Base-by-base conservation (phyloP, 2,797 vertebrate species). In the Parotocinclus haroldoi region DNA sequence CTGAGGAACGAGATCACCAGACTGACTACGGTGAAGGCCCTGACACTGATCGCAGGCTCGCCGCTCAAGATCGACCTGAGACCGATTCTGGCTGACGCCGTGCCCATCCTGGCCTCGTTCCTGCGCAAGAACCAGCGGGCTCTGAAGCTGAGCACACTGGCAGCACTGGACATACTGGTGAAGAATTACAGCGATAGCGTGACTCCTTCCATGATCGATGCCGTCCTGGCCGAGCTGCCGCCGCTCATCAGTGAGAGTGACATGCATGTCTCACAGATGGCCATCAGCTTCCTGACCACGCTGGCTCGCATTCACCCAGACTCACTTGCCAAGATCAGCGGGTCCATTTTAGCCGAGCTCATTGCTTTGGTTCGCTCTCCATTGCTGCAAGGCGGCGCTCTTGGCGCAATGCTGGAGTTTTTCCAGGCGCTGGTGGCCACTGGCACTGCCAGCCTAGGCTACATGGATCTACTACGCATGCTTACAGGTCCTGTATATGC, bases 221-320 rank as follows among this genome's bases (percentile, higher is more conserved):
- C 96, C 3, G 97, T 99, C 58, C 84, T 99, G 68, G 94, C 95
- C 17, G 97, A 99, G 86, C 93, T 99, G 73, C 96, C 97, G 0
- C 94, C 96, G 18, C 94, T 99, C 53, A 98, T 99, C 85, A 98
- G 94, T 0, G 97, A 99, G 85, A 96, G 95, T 52, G 97, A 99
- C 86, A 99, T 99, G 97, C 97, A 99, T 17, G 96, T 99, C 60
- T 99, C 96, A 0, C 97, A 99, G 86, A 98, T 99, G 95, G 96
- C 96, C 60, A 94, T 99, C 82, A 96, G 95, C 85, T 99, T 98
- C 83, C 89, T 99, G 76, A 98, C 97, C 72, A 99, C 97, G 0
- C 87, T 99, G 81, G 96, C 96, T 45, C 94, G 93, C 70, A 96
- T 97, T 1, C 97, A 99, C 86, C 97, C 96, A 51, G 95, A 95